Evolutionary conservation across 2,888 invertebrate genomes (phyloP).

Genomic region (Eustalomyia histrio): DNA sequence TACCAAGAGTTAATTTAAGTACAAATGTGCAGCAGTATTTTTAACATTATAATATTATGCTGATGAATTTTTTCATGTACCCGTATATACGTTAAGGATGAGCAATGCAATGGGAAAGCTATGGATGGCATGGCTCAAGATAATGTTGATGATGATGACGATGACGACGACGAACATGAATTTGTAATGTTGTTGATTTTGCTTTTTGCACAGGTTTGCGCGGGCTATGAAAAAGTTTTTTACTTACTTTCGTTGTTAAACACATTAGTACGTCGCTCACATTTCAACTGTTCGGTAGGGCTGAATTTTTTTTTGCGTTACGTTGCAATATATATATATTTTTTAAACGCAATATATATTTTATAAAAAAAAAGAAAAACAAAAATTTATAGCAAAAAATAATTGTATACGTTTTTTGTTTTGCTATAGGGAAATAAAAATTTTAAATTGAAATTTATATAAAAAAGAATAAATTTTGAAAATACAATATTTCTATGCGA

Average conservation of each 20-base stretch:
- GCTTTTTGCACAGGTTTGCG: slow-evolving; percentile 41
- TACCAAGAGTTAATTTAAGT: slow-evolving; percentile 53
- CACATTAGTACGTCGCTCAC: slow-evolving; percentile 73
- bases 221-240: slow-evolving; percentile 64
- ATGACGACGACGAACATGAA: not conserved
- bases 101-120: not conserved
- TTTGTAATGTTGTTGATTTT: slow-evolving; percentile 46
- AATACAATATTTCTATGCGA: not conserved
- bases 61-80: not conserved
- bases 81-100: not conserved
- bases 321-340: not conserved
- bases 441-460: not conserved
- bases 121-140: slow-evolving; percentile 49
- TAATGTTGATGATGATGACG: slow-evolving; percentile 43
- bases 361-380: slow-evolving; percentile 10
- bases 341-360: slow-evolving; percentile 7
- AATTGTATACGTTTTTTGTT: not conserved
- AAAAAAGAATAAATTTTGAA: not conserved
- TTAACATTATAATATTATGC: slow-evolving; percentile 7
- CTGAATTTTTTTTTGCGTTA: slow-evolving; percentile 61
- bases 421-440: not conserved
- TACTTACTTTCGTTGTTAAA: slow-evolving; percentile 57
- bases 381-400: slow-evolving; percentile 29
- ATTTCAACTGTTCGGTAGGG: slow-evolving; percentile 76
- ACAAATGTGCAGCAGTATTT: slow-evolving; percentile 12